Evolutionary conservation across 2,888 invertebrate genomes (phyloP), one percentile per base, ranked within the genome.

Genomic region (Acleris laterana): DNA sequence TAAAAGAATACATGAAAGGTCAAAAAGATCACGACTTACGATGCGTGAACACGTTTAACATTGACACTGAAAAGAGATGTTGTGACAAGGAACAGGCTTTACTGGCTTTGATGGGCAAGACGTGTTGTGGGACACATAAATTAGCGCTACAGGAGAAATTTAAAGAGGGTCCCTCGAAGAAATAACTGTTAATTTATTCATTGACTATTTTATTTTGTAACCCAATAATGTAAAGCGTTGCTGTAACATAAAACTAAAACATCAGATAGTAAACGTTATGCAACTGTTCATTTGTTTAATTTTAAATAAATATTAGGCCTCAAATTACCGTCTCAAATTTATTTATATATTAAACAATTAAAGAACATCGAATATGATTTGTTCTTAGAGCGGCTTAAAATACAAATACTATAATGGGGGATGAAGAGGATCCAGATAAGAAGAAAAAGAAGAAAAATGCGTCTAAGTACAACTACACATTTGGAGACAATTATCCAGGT

Each of bases 401-500:
- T 16, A 19, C 38, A 59, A 53, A 59, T 53, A 38, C 9, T 58
- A 81, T 73, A 55, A 89, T 88, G 89, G 86, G 74, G 7, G 88
- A 88, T 22, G 89, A 88, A 0, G 90, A 89, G 11, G 89, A 87
- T 20, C 80, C 72, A 20, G 83, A 82, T 1, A 84, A 82, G 60
- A 87, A 86, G 72, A 89, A 85, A 69, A 90, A 87, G 72, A 93
- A 89, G 80, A 90, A 88, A 70, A 87, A 81, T 70, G 73, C 84
- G 7, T 88, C 88, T 0, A 93, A 93, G 72, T 94, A 92, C 68
- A 93, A 90, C 65, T 94, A 94, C 72, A 85, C 81, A 3, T 90
- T 93, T 70, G 94, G 94, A 0, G 93, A 94, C 70, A 56, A 76
- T 1, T 91, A 95, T 81, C 94, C 94, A 69, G 91, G 93, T 93